Evolutionary conservation across 2,797 vertebrate species (phyloP), one percentile per base, ranked within the genome.

Genomic region (Rhinatrema bivittatum): DNA sequence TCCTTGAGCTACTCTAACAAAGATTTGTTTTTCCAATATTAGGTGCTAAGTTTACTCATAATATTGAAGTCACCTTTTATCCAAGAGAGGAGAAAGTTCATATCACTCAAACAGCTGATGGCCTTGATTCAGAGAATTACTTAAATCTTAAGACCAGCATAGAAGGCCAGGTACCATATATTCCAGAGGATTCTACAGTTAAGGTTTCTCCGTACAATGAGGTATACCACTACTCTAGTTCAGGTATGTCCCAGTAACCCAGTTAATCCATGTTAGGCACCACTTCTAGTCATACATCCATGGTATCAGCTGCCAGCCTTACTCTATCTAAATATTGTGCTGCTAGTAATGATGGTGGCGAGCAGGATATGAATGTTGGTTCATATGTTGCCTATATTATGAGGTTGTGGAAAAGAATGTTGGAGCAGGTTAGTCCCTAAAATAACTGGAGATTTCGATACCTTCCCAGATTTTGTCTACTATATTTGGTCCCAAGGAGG

Each of bases 21-120:
- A n/a, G n/a, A n/a, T n/a, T n/a, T n/a, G n/a, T n/a, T n/a, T n/a
- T n/a, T 26, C 20, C 20, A 50, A 10, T 68, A 32, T 18, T 4
- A 94, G 95, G 95, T 2, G 93, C 91, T 1, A 74, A 90, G 42
- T 97, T 98, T 74, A 86, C 55, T 3, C 89, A 90, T 27, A 75
- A 27, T 3, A 75, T 87, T 7, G 87, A 96, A 44, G 69, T 90
- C 31, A 75, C 76, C 5, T 98, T 98, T 73, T 72, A 84, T 40
- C 95, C 94, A 0, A 87, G 93, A 1, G 82, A 86, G 44, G 84
- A 98, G 70, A 85, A 17, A 0, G 76, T 97, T 47, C 72, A 32
- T 8, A 66, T 98, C 57, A 79, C 66, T 36, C 95, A 98, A 62
- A 87, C 53, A 0, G 91, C 82, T 0, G 72, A 77, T 7, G 94